These are phyloP conservation scores for Molossus alvarezi DNA, from an alignment of 2,797 vertebrate genomes.

Conservation along the genomic window DNA sequence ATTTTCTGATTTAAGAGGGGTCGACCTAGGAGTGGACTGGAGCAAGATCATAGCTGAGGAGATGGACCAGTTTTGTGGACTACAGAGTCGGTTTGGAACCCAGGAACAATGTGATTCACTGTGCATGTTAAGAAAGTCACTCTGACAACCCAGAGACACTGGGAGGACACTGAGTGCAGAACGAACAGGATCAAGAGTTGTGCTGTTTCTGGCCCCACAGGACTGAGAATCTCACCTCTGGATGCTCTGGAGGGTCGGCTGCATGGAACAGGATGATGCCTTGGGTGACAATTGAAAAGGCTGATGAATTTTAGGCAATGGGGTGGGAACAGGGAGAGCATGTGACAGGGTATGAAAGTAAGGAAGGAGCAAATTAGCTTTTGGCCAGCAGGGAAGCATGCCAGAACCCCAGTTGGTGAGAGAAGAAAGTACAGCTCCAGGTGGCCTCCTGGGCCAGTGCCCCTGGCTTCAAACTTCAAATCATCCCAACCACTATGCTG, in stretches of 20 bases:
- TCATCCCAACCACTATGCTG: not conserved
- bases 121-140: not conserved
- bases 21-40: not conserved
- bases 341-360: not conserved
- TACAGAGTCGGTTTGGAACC: not conserved
- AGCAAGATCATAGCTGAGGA: not conserved
- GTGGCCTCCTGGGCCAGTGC: not conserved
- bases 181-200: not conserved
- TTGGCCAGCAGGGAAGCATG: not conserved
- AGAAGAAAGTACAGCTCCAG: not conserved
- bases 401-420: not conserved
- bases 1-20: conserved; percentile 51
- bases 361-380: not conserved
- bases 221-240: not conserved
- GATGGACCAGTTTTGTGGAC: not conserved
- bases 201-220: not conserved
- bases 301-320: not conserved
- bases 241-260: not conserved
- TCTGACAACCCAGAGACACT: conserved; percentile 13
- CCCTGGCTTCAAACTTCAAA: conserved; percentile 22
- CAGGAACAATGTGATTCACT: not conserved
- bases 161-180: not conserved
- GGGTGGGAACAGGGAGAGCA: no score
- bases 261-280: not conserved
- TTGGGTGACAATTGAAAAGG: not conserved